Base-by-base conservation (phyloP, 2,797 vertebrate genomes). In the Aulostomus chinensis region DNA sequence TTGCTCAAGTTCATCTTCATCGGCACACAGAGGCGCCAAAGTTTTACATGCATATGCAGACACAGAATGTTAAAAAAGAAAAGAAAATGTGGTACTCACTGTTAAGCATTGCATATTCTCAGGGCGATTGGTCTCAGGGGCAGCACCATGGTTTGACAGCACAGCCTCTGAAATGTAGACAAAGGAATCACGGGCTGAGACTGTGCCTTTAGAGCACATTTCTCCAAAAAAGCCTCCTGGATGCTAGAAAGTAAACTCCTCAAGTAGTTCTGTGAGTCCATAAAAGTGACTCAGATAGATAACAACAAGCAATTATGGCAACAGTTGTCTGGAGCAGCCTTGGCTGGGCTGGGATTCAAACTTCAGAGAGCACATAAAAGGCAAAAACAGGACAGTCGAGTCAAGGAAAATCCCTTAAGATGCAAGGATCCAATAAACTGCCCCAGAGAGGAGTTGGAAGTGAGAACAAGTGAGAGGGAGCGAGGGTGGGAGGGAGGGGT, bases 81-180 rank as follows among this genome's bases (percentile, higher is more conserved):
- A 33, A 8, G 4, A 25, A 16, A 2, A 31, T 16, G 20, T 9
- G 9, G 13, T 53, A 93, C 84, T 91, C 76, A 97, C 96, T 93
- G 93, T 87, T 88, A 94, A 80, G 83, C 91, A 90, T 86, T 92
- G 84, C 89, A 90, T 89, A 58, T 88, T 88, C 69, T 81, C 90
- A 21, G 85, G 33, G 32, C 82, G 89, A 84, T 57, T 81, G 58
- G 54, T 68, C 84, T 91, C 87, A 48, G 78, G 80, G 16, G 56
- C 72, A 78, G 85, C 83, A 70, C 73, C 83, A 78, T 88, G 86
- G 72, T 82, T 88, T 83, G 78, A 85, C 61, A 82, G 73, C 62
- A 83, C 78, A 3, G 61, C 80, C 46, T 93, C 94, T 97, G 74
- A 68, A 89, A 92, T 78, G 78, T 82, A 88, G 80, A 83, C 87